Conservation (phyloP, 2,797 vertebrate species). For the Margarornis squamiger region DNA sequence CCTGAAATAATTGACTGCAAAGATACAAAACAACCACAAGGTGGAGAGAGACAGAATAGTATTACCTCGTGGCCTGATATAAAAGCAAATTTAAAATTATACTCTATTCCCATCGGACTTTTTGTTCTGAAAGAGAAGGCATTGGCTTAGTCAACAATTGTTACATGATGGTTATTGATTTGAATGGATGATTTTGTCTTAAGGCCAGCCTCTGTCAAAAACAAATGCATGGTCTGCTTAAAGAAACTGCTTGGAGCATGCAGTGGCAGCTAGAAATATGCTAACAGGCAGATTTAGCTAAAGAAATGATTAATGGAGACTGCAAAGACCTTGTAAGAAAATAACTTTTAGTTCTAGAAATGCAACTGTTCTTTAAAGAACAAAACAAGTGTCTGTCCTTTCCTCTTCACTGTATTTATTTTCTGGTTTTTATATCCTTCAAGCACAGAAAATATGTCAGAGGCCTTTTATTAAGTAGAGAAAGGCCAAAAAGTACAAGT, state of each 20-base stretch:
- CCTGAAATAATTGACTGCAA: not conserved
- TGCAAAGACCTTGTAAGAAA: conserved; percentile 38
- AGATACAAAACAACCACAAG: not conserved
- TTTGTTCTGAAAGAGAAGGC: conserved; percentile 28
- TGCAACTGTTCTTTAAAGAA: not conserved
- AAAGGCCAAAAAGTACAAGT: not conserved
- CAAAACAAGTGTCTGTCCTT: not conserved
- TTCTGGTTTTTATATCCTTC: conserved; percentile 19
- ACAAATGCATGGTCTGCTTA: conserved; percentile 32
- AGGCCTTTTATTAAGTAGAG: conserved; percentile 10
- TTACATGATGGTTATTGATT: conserved; percentile 62
- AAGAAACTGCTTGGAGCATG: conserved; percentile 22
- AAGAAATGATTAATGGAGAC: conserved; percentile 58
- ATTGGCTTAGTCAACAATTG: conserved; percentile 37
- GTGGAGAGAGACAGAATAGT: not conserved
- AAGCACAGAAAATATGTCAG: conserved; percentile 12
- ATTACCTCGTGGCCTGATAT: not conserved
- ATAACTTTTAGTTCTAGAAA: conserved; percentile 50
- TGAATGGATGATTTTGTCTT: conserved; percentile 66
- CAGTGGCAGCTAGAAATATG: conserved; percentile 20
- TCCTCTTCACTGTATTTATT: conserved; percentile 6
- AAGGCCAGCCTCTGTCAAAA: conserved; percentile 59
- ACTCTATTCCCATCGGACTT: not conserved
- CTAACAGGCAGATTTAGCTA: conserved; percentile 26
- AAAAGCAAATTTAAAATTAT: conserved; percentile 19